Evolutionary conservation across 2,113 vertebrate species (phyloP), one percentile per base, ranked within the genome.

Genomic region (Dicerorhinus sumatrensis): DNA sequence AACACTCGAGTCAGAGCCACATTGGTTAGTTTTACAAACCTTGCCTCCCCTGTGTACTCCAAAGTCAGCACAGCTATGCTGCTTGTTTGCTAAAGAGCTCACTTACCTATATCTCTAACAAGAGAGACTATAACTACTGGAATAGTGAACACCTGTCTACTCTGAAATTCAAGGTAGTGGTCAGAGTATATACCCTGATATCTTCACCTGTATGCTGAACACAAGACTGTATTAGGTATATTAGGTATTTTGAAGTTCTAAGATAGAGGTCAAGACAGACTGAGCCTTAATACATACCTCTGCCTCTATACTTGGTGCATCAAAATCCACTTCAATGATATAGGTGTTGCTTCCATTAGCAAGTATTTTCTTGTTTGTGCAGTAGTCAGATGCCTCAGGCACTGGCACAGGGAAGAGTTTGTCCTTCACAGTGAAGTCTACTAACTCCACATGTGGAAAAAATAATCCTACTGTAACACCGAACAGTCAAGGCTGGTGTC

Each of bases 391-490:
- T 48, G 76, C 80, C 76, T 62, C 86, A 48, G 98, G 98, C 67
- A 99, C 98, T 0, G 87, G 29, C 18, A 99, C 56, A 0, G 98
- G 62, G 82, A 99, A 54, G 65, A 98, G 93, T 87, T 76, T 80
- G 0, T 77, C 94, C 27, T 91, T 95, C 96, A 99, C 93, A 13
- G 98, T 98, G 29, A 99, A 69, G 67, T 98, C 99, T n/a, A 98
- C 25, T 29, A 99, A 98, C 10, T 87, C 95, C 80, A 99, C 98
- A 62, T 99, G 99, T 42, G 96, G 77, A 1, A 98, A 96, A 51
- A 99, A 99, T 0, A 85, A 97, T 70, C 99, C 99, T 7, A 99
- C 69, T 3, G 97, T 84, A 13, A 99, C 76, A 80, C 98, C 99
- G 94, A 99, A 99, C 42, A 98, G 14, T 27, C 69, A 0, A 85